Base-by-base conservation (phyloP, 2,797 vertebrate genomes). In the Hafferia zeledoni region DNA sequence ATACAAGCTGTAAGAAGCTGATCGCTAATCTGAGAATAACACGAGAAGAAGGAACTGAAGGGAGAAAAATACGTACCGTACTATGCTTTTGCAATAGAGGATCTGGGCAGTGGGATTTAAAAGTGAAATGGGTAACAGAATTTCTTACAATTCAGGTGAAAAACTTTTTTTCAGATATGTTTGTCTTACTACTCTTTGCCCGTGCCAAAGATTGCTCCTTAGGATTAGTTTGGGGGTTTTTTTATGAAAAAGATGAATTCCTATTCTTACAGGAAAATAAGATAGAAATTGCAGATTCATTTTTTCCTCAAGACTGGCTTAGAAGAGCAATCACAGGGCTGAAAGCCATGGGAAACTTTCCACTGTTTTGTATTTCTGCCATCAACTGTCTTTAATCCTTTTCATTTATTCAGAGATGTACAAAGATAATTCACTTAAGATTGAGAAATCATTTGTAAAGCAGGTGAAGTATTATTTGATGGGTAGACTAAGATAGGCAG, bases 21-120 rank as follows among this genome's bases (percentile, higher is more conserved):
- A 87, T 83, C 75, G 87, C 82, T 87, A 83, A 75, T 71, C 52
- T 35, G 41, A 83, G 64, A 92, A 89, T 49, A 93, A 90, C 56
- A 28, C 0, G 0, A 56, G 43, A 56, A 92, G 49, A 61, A 79
- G n/a, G 68, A 80, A 56, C 37, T 28, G 69, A 56, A 80, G 50
- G 71, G 37, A 81, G n/a, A 70, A 83, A 74, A 83, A 50, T 44
- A 63, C 9, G 20, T 69, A 44, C 67, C 44, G 9, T 53, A 47
- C 44, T n/a, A 31, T 49, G 68, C 11, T 53, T 87, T 94, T 87
- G 33, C 68, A 89, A 8, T 23, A 84, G 33, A 37, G 18, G 31
- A 63, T 44, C 13, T 64, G 60, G 46, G n/a, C 59, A 56, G 84
- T 78, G 71, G 49, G 64, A 93, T 85, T 95, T 85, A 46, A 57